These are phyloP conservation scores for Drosophila monieri DNA, from an alignment of 2,888 invertebrate species.

Conservation along the genomic window DNA sequence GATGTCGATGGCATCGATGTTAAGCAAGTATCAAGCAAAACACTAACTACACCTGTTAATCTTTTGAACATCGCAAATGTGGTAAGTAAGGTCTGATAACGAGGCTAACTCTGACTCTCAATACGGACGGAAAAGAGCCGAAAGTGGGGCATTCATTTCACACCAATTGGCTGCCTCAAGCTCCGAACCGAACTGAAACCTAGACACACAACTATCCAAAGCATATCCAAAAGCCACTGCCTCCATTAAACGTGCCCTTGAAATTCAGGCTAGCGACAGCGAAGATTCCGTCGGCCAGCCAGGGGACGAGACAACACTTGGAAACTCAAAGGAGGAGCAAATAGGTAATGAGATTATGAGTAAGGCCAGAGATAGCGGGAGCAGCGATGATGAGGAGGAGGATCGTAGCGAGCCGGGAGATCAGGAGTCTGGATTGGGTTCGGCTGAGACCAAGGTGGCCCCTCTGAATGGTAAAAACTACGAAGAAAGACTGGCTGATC, in stretches of 20 bases:
- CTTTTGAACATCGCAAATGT: slow-evolving; percentile 66
- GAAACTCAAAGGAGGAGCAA: slow-evolving; percentile 65
- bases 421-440: slow-evolving; percentile 1
- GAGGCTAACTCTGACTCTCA: slow-evolving; percentile 26
- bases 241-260: slow-evolving; percentile 67
- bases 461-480: slow-evolving; percentile 73
- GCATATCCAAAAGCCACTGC: slow-evolving; percentile 35
- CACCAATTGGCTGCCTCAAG: slow-evolving; percentile 52
- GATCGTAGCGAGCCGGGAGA: slow-evolving; percentile 43
- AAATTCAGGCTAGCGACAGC: slow-evolving; percentile 82
- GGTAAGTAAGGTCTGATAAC: slow-evolving; percentile 59
- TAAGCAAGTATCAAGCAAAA: slow-evolving; percentile 71
- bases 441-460: slow-evolving; percentile 27
- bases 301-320: slow-evolving; percentile 54
- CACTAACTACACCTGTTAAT: slow-evolving; percentile 74
- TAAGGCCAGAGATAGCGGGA: slow-evolving; percentile 54
- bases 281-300: slow-evolving; percentile 68
- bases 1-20: slow-evolving; percentile 43
- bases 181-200: slow-evolving; percentile 25
- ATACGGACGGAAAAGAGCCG: slow-evolving; percentile 19
- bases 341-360: slow-evolving; percentile 73
- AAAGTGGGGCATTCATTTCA: slow-evolving; percentile 12
- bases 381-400: slow-evolving; percentile 84
- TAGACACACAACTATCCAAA: slow-evolving; percentile 28
- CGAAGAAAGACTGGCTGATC: slow-evolving; percentile 80